Evolutionary conservation across 2,888 invertebrate genomes (phyloP).

Genomic region (Baccha elongata): DNA sequence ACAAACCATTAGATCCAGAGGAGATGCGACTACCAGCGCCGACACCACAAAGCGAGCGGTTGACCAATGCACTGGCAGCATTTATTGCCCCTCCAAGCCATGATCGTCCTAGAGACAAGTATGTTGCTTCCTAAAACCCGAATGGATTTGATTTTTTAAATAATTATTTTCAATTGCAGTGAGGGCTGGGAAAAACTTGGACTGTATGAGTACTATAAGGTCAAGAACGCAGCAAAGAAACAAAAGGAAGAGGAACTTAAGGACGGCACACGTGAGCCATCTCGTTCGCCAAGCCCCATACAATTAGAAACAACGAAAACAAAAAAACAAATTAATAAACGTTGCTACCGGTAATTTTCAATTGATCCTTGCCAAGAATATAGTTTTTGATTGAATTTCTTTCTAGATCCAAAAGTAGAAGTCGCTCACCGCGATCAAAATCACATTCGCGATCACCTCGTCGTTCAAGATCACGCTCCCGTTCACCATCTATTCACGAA

Average conservation of each 20-base stretch:
- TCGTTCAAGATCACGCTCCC: slow-evolving; percentile 80
- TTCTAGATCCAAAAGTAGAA: slow-evolving; percentile 83
- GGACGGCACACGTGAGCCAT: slow-evolving; percentile 87
- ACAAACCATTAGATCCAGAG: slow-evolving; percentile 94
- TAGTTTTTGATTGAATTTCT: background rate
- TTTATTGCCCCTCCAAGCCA: slow-evolving; percentile 98
- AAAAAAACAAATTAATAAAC: slow-evolving; percentile 80
- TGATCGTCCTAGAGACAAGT: slow-evolving; percentile 97
- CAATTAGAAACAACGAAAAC: slow-evolving; percentile 87
- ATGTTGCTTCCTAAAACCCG: slow-evolving; percentile 75
- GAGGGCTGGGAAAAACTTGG: slow-evolving; percentile 99
- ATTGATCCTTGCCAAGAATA: background rate
- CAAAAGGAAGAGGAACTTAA: slow-evolving; percentile 92
- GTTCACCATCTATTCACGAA: slow-evolving; percentile 55
- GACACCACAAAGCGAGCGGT: slow-evolving; percentile 95
- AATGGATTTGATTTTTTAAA: no score
- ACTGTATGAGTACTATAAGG: slow-evolving; percentile 98
- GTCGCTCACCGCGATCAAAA: slow-evolving; percentile 83
- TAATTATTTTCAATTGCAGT: slow-evolving; percentile 82
- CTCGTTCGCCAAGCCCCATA: slow-evolving; percentile 91
- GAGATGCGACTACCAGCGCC: slow-evolving; percentile 96
- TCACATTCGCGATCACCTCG: slow-evolving; percentile 80
- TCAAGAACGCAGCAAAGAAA: slow-evolving; percentile 95
- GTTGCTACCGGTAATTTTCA: slow-evolving; percentile 86
- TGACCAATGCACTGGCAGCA: slow-evolving; percentile 96